These are phyloP conservation scores for Misgurnus anguillicaudatus DNA, from an alignment of 2,113 vertebrate genomes.

Conservation along the genomic window DNA sequence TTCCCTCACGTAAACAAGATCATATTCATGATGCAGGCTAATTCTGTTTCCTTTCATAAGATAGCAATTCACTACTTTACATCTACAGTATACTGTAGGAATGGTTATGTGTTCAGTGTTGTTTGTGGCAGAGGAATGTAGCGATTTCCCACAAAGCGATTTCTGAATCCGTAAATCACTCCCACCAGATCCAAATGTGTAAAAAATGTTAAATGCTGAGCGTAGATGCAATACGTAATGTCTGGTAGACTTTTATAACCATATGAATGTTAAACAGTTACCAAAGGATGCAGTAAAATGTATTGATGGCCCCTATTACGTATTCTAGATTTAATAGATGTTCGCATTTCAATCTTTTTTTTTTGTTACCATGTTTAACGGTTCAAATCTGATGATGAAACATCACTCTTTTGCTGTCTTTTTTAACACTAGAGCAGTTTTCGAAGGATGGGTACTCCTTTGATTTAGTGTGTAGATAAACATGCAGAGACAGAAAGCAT, in stretches of 20 bases:
- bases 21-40: too few species aligned
- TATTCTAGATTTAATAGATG: background rate
- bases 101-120: background rate
- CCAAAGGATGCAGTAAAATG: slow-evolving; percentile 81
- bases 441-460: slow-evolving; percentile 44
- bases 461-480: slow-evolving; percentile 64
- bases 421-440: slow-evolving; percentile 25
- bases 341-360: background rate
- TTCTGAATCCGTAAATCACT: background rate
- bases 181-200: background rate
- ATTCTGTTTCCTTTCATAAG: background rate
- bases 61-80: background rate
- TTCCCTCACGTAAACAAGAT: background rate
- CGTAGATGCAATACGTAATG: slow-evolving; percentile 75
- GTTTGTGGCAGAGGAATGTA: background rate
- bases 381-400: background rate
- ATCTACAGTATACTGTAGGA: too few species aligned
- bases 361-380: background rate
- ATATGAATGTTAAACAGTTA: slow-evolving; percentile 81
- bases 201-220: slow-evolving; percentile 55
- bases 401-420: background rate
- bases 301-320: background rate
- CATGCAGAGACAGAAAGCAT: slow-evolving; percentile 72
- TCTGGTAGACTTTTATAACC: slow-evolving; percentile 14
- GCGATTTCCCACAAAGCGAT: background rate